phyloP scores from a whole-genome alignment of 2,888 invertebrate species.

The Microctonus aethiopoides region DNA sequence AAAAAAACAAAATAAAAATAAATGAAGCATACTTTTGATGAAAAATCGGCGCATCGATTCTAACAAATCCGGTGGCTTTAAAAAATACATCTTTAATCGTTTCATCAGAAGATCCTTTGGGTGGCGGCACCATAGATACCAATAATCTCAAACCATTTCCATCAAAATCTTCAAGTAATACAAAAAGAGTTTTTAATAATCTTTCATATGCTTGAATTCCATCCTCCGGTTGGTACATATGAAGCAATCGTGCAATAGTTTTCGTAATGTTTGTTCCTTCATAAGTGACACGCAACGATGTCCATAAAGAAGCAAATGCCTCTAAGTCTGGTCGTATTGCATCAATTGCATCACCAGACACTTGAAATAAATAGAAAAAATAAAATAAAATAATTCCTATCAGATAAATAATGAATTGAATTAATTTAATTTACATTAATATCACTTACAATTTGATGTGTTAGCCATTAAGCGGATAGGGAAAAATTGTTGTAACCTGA shows the following conservation, averaged over 20 bases:
- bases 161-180: constrained; percentile 51
- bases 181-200: constrained; percentile 49
- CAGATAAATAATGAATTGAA: constrained; percentile 6
- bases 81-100: constrained; percentile 50
- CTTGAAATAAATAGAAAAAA: constrained; percentile 19
- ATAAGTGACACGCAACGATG: constrained; percentile 46
- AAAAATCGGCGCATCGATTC: constrained; percentile 48
- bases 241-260: constrained; percentile 52
- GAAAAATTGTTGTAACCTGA: background rate
- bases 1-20: background rate
- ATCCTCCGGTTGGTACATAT: constrained; percentile 56
- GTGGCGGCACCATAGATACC: constrained; percentile 54
- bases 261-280: constrained; percentile 50
- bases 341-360: constrained; percentile 32
- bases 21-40: constrained; percentile 36
- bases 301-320: constrained; percentile 50
- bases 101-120: constrained; percentile 48
- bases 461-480: constrained; percentile 17
- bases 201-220: constrained; percentile 54
- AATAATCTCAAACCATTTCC: constrained; percentile 48
- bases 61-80: constrained; percentile 48
- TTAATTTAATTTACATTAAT: constrained; percentile 35
- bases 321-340: constrained; percentile 45
- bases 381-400: constrained; percentile 8
- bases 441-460: constrained; percentile 29